Conservation (phyloP, 2,113 vertebrate genomes). For the Apus apus region DNA sequence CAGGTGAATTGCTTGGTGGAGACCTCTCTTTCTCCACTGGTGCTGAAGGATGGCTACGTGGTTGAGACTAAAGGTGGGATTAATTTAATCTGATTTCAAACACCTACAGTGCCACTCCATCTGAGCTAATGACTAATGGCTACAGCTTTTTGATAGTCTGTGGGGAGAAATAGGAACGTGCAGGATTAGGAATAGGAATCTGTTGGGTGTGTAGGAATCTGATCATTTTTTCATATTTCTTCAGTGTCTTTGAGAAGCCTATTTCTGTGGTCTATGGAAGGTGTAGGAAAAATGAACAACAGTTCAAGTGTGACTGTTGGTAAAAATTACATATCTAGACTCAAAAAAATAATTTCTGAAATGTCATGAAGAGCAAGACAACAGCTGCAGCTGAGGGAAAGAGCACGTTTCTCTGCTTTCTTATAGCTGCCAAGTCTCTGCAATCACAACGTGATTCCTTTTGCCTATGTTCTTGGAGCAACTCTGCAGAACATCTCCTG, state of each 20-base stretch:
- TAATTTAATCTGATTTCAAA: not conserved
- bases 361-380: not conserved
- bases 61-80: not conserved
- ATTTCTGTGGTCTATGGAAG: not conserved
- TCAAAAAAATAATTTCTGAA: not conserved
- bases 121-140: not conserved
- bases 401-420: not conserved
- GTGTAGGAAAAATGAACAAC: not conserved
- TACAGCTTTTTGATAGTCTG: not conserved
- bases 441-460: not conserved
- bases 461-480: not conserved
- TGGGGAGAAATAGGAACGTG: not conserved
- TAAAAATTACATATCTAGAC: not conserved
- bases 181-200: not conserved
- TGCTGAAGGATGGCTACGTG: not conserved
- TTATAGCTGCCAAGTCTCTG: not conserved
- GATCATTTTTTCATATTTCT: not conserved
- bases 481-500: not conserved
- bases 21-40: not conserved
- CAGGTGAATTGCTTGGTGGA: not conserved
- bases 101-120: not conserved
- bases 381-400: not conserved
- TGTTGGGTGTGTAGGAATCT: not conserved
- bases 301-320: not conserved
- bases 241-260: not conserved